Evolutionary conservation across 2,888 invertebrate species (phyloP), one percentile per base, ranked within the genome.

Genomic region (Mesochorus sp.): DNA sequence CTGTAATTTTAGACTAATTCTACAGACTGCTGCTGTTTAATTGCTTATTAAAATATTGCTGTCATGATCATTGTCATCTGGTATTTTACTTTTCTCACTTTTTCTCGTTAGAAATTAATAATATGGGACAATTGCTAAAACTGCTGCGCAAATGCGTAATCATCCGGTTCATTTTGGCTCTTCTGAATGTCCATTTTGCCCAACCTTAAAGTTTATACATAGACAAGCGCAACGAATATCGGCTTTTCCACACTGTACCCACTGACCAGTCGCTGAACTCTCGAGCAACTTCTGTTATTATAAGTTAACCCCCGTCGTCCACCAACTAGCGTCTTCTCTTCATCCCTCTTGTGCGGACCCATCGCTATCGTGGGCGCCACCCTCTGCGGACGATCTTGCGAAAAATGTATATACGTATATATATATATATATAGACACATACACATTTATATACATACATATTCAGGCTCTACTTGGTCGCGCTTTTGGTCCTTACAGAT

Each of bases 231-330:
- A 57, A 31, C 12, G 34, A 68, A 68, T 44, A 49, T 82, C 34
- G 57, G 66, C 75, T 71, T 49, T 51, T 24, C 55, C 64, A 24
- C 61, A 51, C 44, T 62, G 84, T n/a, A n/a, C 86, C 84, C 85
- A 81, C 83, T 88, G 88, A 87, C 90, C 90, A 88, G 90, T 87
- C 88, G 83, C 86, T 85, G 85, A 88, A 88, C 90, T 90, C 88
- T 85, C 86, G 74, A 85, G 86, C 85, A 90, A 90, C 90, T 91
- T 90, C 87, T 91, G 90, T 91, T 91, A 91, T 91, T 91, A 91
- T 91, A 91, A 91, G 90, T 90, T 91, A 88, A 90, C 90, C 89
- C 85, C 82, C 80, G 59, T 71, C 70, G 78, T 64, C 55, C 19
- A 49, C 70, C 66, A 17, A 28, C 44, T 8, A 68, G 61, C 73